Percentiles rank a stretch among this genome's conserved stretches.
These are phyloP conservation scores for Dryoscopus gambensis DNA, from an alignment of 2,113 vertebrate species.

Conservation along the genomic window DNA sequence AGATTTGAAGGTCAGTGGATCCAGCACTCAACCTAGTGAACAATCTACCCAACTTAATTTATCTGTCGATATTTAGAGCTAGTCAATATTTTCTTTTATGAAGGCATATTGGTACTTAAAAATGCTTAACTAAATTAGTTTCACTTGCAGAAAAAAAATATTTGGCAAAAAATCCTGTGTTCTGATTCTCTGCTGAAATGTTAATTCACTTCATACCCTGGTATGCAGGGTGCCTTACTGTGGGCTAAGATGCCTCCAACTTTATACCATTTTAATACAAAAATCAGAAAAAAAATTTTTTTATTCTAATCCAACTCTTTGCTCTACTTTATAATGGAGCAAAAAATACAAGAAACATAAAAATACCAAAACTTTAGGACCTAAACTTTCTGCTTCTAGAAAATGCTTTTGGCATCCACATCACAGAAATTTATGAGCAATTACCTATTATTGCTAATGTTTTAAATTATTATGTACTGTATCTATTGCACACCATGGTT, in stretches of 20 bases:
- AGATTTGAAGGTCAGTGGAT: conserved; percentile 25
- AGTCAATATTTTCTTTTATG: neutral
- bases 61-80: neutral
- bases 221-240: neutral
- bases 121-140: neutral
- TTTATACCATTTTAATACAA: neutral
- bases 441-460: neutral
- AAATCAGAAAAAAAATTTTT: neutral
- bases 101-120: neutral
- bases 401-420: neutral
- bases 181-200: neutral
- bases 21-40: neutral
- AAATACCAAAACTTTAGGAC: neutral
- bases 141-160: neutral
- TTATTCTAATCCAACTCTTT: neutral
- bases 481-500: neutral
- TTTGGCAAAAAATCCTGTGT: neutral
- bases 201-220: neutral
- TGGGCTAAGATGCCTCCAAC: neutral
- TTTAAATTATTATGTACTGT: neutral
- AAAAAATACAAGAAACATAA: neutral
- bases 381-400: neutral
- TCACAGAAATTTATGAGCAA: neutral
- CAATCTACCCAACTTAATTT: neutral
- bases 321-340: neutral